These are phyloP conservation scores for Mesorhabditis belari DNA, from an alignment of 2,888 invertebrate genomes.

Conservation along the genomic window DNA sequence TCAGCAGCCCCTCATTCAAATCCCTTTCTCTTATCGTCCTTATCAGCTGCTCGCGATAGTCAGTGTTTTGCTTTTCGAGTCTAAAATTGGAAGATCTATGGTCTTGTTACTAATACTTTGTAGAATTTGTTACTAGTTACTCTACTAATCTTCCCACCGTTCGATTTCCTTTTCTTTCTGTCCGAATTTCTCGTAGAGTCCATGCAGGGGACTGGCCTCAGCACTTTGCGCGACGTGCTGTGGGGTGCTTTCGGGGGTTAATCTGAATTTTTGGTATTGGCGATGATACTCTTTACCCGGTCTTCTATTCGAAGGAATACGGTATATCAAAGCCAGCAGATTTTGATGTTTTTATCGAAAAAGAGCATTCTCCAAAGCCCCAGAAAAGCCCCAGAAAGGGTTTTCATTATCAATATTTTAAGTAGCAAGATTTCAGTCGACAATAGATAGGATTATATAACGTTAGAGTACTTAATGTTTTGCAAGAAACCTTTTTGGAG, in stretches of 20 bases:
- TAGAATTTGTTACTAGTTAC: background rate
- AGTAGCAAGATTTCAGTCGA: too few species aligned
- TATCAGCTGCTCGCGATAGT: constrained; percentile 39
- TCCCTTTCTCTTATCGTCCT: constrained; percentile 31
- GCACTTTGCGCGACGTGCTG: background rate
- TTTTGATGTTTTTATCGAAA: too few species aligned
- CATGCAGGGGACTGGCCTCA: background rate
- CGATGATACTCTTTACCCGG: too few species aligned
- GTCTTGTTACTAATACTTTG: background rate
- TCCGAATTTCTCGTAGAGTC: constrained; percentile 23
- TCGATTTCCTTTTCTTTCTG: constrained; percentile 26
- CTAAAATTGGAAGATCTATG: constrained; percentile 11
- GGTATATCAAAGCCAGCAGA: too few species aligned
- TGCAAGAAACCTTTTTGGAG: background rate
- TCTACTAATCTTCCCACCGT: constrained; percentile 7
- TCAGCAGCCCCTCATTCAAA: constrained; percentile 23
- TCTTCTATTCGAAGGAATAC: too few species aligned
- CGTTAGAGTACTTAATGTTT: background rate
- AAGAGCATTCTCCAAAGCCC: too few species aligned
- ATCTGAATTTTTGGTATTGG: too few species aligned
- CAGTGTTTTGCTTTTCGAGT: constrained; percentile 31
- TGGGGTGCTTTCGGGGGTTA: background rate
- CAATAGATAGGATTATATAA: too few species aligned
- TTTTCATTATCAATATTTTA: too few species aligned
- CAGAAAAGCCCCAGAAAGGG: too few species aligned